Evolutionary conservation across 2,113 vertebrate genomes (phyloP), one percentile per base, ranked within the genome.

Genomic region (Nycticryphes semicollaris): DNA sequence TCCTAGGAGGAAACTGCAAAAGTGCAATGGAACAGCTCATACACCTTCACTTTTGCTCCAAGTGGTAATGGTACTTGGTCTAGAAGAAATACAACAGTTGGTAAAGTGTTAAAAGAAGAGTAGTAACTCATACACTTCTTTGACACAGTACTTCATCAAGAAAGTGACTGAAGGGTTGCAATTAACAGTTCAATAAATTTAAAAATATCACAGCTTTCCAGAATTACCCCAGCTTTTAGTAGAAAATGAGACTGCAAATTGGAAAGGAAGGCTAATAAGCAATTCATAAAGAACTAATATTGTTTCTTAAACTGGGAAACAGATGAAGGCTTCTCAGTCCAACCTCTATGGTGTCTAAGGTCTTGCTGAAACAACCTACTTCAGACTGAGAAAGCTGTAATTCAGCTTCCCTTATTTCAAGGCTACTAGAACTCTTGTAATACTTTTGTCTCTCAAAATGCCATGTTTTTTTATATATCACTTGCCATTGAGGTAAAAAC

Each of bases 61-160:
- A 74, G 6, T 20, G 31, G 9, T 66, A 33, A 12, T 0, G 0
- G 14, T 25, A 79, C 39, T n/a, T 37, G 9, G 21, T 70, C 31
- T 56, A 39, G 37, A 90, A 90, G 37, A 72, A 72, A 90, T 22
- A 69, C 5, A 56, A 33, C 6, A 17, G 20, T 45, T 64, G 13
- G 60, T 64, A 62, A 77, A 74, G 8, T 57, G n/a, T 70, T 81
- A 74, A 45, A 78, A 39, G 25, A 74, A 35, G 5, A 43, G 27
- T 33, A 75, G 25, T 25, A 75, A n/a, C 5, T 43, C 24, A 27
- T 16, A 23, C 12, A 3, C 9, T 54, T 89, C 9, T 45, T 72
- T 82, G 39, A 50, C 16, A 72, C 48, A 72, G 45, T 54, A 63
- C 6, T 41, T 89, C 2, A n/a, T 39, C 33, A 70, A 76, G 3